Base-by-base conservation (phyloP, 2,888 invertebrate species). In the Lithophane socia region DNA sequence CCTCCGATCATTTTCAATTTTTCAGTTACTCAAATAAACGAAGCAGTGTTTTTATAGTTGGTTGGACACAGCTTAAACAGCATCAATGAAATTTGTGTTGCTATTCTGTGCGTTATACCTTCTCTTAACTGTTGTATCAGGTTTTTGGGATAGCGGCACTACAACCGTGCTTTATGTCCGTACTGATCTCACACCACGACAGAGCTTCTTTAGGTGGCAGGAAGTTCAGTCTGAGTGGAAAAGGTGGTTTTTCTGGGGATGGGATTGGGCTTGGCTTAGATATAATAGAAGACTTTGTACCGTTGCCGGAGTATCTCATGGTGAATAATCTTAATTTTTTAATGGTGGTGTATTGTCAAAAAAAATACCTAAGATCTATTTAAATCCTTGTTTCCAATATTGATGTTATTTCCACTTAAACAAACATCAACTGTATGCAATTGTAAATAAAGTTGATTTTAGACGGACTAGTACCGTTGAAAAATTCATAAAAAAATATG, bases 141-240 rank as follows among this genome's bases (percentile, higher is more conserved):
- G 80, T 0, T 83, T 70, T 60, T 83, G 83, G 83, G 83, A 83
- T 65, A 10, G 12, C 0, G 83, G 24, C 18, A 80, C 84, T 0
- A 72, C 83, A 10, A 83, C 83, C 0, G 0, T 1, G 2, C 0
- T 0, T 0, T 2, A 8, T 3, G 0, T 0, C 0, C n/a, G 21
- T 3, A 29, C 37, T 5, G 83, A 80, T 18, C 0, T 0, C 0
- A 0, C 7, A 8, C 78, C 82, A 37, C 67, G 83, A 12, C 71
- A 56, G 29, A 84, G 84, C n/a, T 83, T 84, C 76, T 91, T 91
- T 68, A 79, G 90, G 52, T 91, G 91, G 91, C 87, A 87, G 66
- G 83, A 79, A 66, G n/a, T 52, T 24, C 79, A 84, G 8, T 47
- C 73, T 0, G 0, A 0, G 1, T 80, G 37, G 52, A 24, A 13